Percentiles rank a stretch among this genome's conserved stretches.
phyloP scores from a whole-genome alignment of 2,888 invertebrate species.

The Oxyteleia sp. region DNA sequence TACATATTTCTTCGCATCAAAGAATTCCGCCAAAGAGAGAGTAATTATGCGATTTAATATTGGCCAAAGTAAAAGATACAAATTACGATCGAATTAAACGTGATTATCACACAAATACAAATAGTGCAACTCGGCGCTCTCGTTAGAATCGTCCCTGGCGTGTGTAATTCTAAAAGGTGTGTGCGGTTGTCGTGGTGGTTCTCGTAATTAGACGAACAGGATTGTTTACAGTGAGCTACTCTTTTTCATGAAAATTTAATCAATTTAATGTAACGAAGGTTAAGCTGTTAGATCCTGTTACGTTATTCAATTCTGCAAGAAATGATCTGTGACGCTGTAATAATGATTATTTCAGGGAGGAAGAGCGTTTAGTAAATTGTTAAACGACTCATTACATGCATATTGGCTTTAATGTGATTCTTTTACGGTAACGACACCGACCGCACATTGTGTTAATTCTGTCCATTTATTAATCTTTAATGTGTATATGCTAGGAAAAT shows the following conservation, averaged over 20 bases:
- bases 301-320: constrained; percentile 52
- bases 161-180: constrained; percentile 21
- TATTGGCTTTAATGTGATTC: neutral
- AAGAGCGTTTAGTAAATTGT: constrained; percentile 30
- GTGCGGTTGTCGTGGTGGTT: neutral
- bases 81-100: constrained; percentile 14
- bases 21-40: constrained; percentile 20
- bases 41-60: constrained; percentile 35
- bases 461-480: neutral
- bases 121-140: neutral
- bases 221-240: constrained; percentile 72
- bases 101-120: neutral
- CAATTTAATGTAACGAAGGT: constrained; percentile 68
- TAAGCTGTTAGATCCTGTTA: constrained; percentile 73
- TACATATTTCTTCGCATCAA: constrained; percentile 44
- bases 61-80: constrained; percentile 40
- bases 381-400: constrained; percentile 7
- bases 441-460: neutral
- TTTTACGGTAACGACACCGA: neutral
- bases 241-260: constrained; percentile 77
- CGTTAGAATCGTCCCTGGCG: constrained; percentile 18
- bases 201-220: constrained; percentile 55
- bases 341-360: constrained; percentile 36
- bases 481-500: neutral
- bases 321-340: constrained; percentile 55